Evolutionary conservation across 2,797 vertebrate species (phyloP), one percentile per base, ranked within the genome.

Genomic region (Pteropus rufus): DNA sequence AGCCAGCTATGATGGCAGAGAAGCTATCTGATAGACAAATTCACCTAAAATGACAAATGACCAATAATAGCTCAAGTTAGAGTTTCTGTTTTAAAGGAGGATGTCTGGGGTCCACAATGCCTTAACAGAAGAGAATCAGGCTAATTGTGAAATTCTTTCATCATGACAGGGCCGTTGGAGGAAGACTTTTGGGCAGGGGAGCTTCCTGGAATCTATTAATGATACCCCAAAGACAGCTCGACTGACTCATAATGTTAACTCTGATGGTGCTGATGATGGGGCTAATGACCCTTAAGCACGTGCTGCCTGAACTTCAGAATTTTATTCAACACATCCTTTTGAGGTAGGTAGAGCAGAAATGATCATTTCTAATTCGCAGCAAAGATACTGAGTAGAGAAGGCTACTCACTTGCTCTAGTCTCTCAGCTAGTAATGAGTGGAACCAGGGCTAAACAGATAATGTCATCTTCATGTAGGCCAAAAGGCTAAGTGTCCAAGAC

Each of bases 191-290:
- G 44, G 75, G 84, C 60, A 49, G 65, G 11, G n/a, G 70, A 95
- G 56, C 87, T 97, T 96, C 97, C 89, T 80, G 75, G 93, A 80
- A 91, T 75, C 85, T 76, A n/a, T 81, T 88, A 94, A 91, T 67
- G 87, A 83, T 69, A 89, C 67, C 89, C 84, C 46, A 92, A 95
- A 90, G 80, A 67, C 76, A 80, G 77, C n/a, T 34, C 23, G 62
- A 16, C 19, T 89, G 86, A 87, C 70, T 93, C 89, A 80, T 2
- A 31, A 64, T 49, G 49, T 58, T 46, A 64, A 83, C 64, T 65
- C 75, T 15, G 52, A 41, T 9, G 18, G 52, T 34, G 39, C 12
- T 21, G 23, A 14, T n/a, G 41, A 26, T 29, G 2, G 56, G 72
- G 36, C 34, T 56, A 34, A 67, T 58, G 80, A 58, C 24, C 8